A percentile compares a stretch with the other conserved stretches of the same genome.
Evolutionary conservation across 2,797 vertebrate genomes (phyloP).

Genomic region (Picus viridis): DNA sequence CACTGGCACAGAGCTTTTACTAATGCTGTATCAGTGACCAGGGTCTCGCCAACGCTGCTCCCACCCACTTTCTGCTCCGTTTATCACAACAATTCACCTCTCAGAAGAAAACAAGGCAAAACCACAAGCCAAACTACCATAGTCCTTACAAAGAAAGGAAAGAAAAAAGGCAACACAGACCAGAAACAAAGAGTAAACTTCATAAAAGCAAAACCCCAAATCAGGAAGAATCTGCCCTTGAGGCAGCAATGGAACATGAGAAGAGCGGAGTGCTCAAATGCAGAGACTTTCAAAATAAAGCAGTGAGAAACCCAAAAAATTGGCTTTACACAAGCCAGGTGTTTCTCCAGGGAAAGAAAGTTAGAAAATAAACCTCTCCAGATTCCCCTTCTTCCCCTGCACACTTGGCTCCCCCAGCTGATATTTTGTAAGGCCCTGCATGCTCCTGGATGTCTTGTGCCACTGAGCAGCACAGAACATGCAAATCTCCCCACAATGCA

Average conservation of each 20-base stretch:
- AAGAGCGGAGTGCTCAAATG: not conserved
- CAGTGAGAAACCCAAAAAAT: constrained; percentile 24
- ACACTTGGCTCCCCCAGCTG: not conserved
- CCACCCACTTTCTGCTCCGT: not conserved
- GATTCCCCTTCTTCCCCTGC: not conserved
- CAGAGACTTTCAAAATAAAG: constrained; percentile 18
- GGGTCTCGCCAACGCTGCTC: not conserved
- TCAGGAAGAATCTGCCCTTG: constrained; percentile 26
- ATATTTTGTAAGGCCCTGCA: not conserved
- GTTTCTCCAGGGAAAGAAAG: constrained; percentile 42
- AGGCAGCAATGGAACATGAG: constrained; percentile 34
- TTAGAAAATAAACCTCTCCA: constrained; percentile 23
- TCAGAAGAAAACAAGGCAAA: constrained; percentile 9
- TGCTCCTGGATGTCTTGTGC: not conserved
- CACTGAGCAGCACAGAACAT: not conserved
- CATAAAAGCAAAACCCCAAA: constrained; percentile 41
- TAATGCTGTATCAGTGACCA: not conserved
- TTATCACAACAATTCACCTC: constrained; percentile 1
- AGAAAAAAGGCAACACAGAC: not conserved
- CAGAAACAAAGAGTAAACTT: constrained; percentile 37
- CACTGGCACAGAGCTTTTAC: not conserved
- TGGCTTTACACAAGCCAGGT: constrained; percentile 60
- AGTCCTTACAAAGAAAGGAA: not conserved
- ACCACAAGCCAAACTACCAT: not conserved
- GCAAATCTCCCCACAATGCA: not conserved